Percentiles rank a stretch among this genome's conserved stretches.
Conservation (phyloP, 2,113 vertebrate species). For the Proteles cristata region DNA sequence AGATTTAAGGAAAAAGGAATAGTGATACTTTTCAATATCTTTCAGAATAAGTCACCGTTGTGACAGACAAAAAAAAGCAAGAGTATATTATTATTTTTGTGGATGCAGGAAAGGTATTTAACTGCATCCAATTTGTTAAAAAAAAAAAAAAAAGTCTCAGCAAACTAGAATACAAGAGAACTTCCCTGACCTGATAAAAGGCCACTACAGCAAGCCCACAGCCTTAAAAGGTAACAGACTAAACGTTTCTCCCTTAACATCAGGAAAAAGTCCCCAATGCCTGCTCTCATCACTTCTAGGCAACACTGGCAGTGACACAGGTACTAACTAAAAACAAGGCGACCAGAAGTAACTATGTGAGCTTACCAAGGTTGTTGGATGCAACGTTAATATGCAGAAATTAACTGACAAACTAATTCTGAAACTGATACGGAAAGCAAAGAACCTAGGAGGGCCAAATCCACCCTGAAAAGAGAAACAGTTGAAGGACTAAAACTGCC, state of each 20-base stretch:
- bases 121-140: neutral
- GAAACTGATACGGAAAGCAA: neutral
- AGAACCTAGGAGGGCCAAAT: neutral
- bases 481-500: neutral
- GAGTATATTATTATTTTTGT: neutral
- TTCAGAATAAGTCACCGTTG: constrained; percentile 17
- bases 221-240: neutral
- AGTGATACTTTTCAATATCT: neutral
- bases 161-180: neutral
- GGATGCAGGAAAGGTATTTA: neutral
- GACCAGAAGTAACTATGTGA: neutral
- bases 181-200: neutral
- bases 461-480: neutral
- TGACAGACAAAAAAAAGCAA: neutral
- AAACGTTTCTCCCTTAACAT: neutral
- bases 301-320: neutral
- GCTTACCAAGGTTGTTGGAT: neutral
- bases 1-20: constrained; percentile 42
- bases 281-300: neutral
- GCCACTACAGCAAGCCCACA: neutral
- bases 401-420: neutral
- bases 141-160: neutral
- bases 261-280: neutral
- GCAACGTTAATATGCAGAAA: neutral
- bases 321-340: constrained; percentile 11